Evolutionary conservation across 1,140 invertebrate genomes (phyloP).

Genomic region (Sarcophaga bullata): DNA sequence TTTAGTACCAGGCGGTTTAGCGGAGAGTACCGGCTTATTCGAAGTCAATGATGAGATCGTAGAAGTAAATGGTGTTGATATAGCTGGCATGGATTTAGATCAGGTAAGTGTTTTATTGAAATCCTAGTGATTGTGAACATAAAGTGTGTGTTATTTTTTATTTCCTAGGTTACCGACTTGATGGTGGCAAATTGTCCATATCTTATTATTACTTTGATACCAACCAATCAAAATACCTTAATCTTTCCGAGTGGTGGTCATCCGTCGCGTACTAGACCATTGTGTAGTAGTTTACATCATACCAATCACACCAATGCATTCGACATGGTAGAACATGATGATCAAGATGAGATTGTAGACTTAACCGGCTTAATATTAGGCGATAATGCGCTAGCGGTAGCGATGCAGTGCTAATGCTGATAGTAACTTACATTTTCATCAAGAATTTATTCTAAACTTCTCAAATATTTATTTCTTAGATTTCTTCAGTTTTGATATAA

Average conservation of each 20-base stretch:
- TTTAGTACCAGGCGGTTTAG: constrained; percentile 84
- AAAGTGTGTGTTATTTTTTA: background rate
- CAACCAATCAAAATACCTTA: constrained; percentile 89
- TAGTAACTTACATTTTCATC: too few relatives aligned
- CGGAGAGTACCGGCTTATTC: constrained; percentile 94
- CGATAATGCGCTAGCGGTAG: constrained; percentile 48
- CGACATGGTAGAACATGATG: constrained; percentile 71
- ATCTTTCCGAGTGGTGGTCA: constrained; percentile 75
- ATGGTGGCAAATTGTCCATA: constrained; percentile 99
- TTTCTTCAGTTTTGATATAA: constrained; percentile 4
- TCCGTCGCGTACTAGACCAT: constrained; percentile 80
- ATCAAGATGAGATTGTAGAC: constrained; percentile 77
- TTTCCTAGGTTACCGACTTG: constrained; percentile 95
- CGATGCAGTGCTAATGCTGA: constrained; percentile 53
- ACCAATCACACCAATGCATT: constrained; percentile 72
- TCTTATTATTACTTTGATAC: constrained; percentile 97
- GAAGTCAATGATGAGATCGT: constrained; percentile 99
- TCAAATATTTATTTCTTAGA: background rate
- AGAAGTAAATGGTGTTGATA: constrained; percentile 99
- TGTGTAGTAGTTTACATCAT: constrained; percentile 79
- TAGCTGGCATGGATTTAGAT: constrained; percentile 95
- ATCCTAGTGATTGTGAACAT: background rate
- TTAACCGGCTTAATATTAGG: constrained; percentile 69
- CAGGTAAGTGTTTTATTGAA: constrained; percentile 74
- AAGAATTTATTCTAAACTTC: too few relatives aligned